Conservation (phyloP, 1,140 invertebrate genomes). For the Caenorhabditis remanei region DNA sequence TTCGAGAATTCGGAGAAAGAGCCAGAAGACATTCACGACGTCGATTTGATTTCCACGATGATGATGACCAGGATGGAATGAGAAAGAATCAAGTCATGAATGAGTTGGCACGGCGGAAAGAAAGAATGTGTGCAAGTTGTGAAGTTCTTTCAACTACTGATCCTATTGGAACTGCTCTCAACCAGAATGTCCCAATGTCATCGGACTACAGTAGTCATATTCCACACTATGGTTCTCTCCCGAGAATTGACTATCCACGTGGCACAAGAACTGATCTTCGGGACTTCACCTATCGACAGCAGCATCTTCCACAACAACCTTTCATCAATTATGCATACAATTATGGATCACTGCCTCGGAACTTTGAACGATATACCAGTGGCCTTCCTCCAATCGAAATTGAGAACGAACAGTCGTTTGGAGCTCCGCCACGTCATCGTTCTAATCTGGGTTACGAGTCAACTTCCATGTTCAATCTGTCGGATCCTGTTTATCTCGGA, state of each 20-base stretch:
- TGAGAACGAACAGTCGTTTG: conserved; percentile 64
- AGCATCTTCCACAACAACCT: conserved; percentile 43
- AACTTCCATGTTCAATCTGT: conserved; percentile 52
- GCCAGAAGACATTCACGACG: conserved; percentile 42
- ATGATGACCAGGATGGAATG: conserved; percentile 69
- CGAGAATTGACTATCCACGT: conserved; percentile 66
- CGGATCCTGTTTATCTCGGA: conserved; percentile 34
- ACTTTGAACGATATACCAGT: conserved; percentile 71
- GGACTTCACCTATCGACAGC: conserved; percentile 64
- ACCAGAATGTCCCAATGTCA: conserved; percentile 43
- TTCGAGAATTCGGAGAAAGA: conserved; percentile 65
- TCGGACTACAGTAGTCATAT: conserved; percentile 63
- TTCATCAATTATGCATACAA: conserved; percentile 45
- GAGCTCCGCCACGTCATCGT: conserved; percentile 46
- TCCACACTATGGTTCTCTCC: conserved; percentile 70
- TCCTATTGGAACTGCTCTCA: conserved; percentile 10
- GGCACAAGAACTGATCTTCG: conserved; percentile 57
- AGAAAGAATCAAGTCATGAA: conserved; percentile 69
- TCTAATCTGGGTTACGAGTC: conserved; percentile 38
- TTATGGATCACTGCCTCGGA: conserved; percentile 75
- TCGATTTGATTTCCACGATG: conserved; percentile 67
- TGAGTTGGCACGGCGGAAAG: conserved; percentile 71
- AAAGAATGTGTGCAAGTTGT: conserved; percentile 65
- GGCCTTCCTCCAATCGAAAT: conserved; percentile 59
- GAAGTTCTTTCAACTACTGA: conserved; percentile 66